Evolutionary conservation across 2,797 vertebrate genomes (phyloP).

Genomic region (Melanotaenia parkinsoni): DNA sequence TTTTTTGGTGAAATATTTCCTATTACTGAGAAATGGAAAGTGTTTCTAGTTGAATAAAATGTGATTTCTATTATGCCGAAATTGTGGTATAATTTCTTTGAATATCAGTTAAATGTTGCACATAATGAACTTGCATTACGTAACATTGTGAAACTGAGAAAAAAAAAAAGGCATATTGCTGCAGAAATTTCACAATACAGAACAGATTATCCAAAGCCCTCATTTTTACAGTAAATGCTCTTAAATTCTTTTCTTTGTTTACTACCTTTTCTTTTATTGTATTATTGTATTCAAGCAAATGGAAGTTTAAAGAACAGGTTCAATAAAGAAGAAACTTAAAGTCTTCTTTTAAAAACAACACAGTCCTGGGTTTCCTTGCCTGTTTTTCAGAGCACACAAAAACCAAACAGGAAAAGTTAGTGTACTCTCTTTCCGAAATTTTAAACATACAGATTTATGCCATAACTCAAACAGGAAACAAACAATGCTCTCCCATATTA

Average conservation of each 20-base stretch:
- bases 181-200: neutral
- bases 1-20: conserved; percentile 43
- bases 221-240: neutral
- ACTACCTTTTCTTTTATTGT: neutral
- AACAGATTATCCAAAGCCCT: neutral
- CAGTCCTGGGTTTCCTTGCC: too few relatives aligned
- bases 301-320: neutral
- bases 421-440: neutral
- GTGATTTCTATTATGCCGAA: conserved; percentile 30
- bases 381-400: neutral
- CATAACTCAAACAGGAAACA: neutral
- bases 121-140: neutral
- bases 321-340: neutral
- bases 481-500: neutral
- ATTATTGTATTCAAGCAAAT: neutral
- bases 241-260: neutral
- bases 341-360: neutral
- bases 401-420: neutral
- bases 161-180: neutral
- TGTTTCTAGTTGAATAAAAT: conserved; percentile 30
- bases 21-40: conserved; percentile 29
- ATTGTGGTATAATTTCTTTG: conserved; percentile 12
- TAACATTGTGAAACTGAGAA: neutral
- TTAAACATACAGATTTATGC: neutral
- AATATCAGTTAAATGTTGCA: neutral